Evolutionary conservation across 2,888 invertebrate species (phyloP), one percentile per base, ranked within the genome.

Genomic region (Ormyrus thymus): DNA sequence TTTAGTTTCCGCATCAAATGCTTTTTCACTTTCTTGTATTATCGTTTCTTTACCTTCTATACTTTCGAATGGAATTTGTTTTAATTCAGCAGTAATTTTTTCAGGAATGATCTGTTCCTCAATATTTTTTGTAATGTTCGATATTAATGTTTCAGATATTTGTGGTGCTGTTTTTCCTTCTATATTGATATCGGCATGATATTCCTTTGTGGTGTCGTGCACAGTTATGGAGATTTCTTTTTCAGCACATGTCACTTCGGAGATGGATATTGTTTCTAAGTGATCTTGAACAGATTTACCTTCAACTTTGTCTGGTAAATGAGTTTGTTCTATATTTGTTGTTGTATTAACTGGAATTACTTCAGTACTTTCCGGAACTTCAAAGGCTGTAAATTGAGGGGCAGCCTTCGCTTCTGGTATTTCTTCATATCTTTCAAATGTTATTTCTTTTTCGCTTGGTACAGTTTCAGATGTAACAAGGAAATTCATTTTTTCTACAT

Each of bases 21-120:
- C 75, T 1, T 70, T 78, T 74, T 89, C 90, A n/a, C 81, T 86
- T 71, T 90, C 90, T 48, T 87, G 87, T 10, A 84, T 62, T 61
- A 86, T 83, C 11, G 83, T 82, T 79, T 88, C 86, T 1, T 87
- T 86, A 84, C 90, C 90, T 76, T 89, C 85, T 1, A 91, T 79
- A 79, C 90, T 87, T 79, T 91, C 90, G 82, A 90, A 90, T 9
- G 90, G 88, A 81, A 91, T 88, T 79, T 88, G 90, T 82, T 89
- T 87, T 0, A 87, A 84, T 11, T 83, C 81, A 74, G 90, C 90
- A 77, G 86, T 86, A 53, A 87, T 89, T 4, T 83, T 76, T 61
- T 85, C 85, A 8, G 88, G 87, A 1, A 70, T 10, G 11, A 7
- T 59, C 45, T 13, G 13, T 62, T 45, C 1, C 29, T 43, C 7